Percentiles rank a stretch among this genome's conserved stretches.
Evolutionary conservation across 2,113 vertebrate genomes (phyloP).

Genomic region (Phyllostomus discolor): DNA sequence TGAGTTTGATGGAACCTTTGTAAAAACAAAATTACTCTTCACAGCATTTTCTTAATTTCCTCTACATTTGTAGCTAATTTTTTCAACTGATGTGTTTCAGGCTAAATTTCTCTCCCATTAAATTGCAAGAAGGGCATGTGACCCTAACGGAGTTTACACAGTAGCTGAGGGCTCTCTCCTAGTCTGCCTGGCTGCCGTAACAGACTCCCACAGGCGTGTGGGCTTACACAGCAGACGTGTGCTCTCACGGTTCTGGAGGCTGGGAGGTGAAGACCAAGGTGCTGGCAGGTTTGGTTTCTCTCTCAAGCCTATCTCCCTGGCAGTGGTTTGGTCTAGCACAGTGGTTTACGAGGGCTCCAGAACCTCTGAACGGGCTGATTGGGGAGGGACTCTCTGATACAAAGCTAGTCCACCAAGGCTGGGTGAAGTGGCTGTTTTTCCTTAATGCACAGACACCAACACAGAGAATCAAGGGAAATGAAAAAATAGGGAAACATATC

Average conservation of each 20-base stretch:
- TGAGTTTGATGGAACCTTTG: background rate
- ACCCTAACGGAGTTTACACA: background rate
- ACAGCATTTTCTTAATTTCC: background rate
- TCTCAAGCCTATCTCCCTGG: background rate
- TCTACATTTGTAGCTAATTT: background rate
- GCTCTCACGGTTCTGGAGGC: no score
- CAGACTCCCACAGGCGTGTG: background rate
- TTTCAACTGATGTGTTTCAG: background rate
- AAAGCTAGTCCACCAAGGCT: background rate
- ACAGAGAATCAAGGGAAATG: background rate
- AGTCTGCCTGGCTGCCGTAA: background rate
- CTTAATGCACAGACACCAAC: no score
- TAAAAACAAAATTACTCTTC: background rate
- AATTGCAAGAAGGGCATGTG: background rate
- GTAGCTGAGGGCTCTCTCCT: no score
- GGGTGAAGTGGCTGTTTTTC: background rate
- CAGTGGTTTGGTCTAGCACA: background rate
- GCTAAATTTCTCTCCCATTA: background rate
- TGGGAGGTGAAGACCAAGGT: background rate
- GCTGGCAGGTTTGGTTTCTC: background rate
- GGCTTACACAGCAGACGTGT: background rate
- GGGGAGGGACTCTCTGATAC: background rate
- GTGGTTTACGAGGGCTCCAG: background rate
- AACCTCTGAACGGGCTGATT: background rate
- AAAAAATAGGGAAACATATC: background rate